Evolutionary conservation across 2,113 vertebrate species (phyloP).

Genomic region (Gobius niger): DNA sequence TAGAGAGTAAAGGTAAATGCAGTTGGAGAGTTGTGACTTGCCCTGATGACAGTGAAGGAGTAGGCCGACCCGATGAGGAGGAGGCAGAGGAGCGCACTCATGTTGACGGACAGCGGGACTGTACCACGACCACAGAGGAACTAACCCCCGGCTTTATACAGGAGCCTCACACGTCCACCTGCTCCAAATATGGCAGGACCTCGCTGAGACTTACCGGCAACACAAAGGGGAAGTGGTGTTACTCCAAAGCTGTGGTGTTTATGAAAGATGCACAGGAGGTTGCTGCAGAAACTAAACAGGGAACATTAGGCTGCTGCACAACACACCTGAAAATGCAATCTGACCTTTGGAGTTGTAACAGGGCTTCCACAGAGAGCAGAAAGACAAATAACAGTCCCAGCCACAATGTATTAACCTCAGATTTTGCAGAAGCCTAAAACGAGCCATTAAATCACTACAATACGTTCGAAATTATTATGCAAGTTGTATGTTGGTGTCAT

Average conservation of each 20-base stretch:
- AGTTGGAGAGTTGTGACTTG: background rate
- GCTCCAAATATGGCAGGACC: background rate
- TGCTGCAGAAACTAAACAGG: no score
- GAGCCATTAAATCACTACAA: no score
- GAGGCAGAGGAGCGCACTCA: background rate
- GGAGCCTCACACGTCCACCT: background rate
- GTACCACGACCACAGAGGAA: background rate
- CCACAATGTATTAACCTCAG: no score
- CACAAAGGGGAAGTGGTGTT: background rate
- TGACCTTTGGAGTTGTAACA: no score
- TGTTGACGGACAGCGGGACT: no score
- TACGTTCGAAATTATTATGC: no score
- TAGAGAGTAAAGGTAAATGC: background rate
- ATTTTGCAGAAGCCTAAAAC: no score
- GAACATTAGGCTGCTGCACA: no score
- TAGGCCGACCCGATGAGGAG: background rate
- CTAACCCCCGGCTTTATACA: background rate
- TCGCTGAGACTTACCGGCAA: background rate
- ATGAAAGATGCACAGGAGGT: background rate
- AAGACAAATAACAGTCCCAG: no score
- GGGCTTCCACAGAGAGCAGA: no score
- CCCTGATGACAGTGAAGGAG: background rate
- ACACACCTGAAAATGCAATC: no score
- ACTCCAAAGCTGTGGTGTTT: background rate
- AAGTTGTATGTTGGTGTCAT: no score